A percentile compares a stretch with the other conserved stretches of the same genome.
Evolutionary conservation across 2,797 vertebrate genomes (phyloP).

Genomic region (Hemitrygon akajei): DNA sequence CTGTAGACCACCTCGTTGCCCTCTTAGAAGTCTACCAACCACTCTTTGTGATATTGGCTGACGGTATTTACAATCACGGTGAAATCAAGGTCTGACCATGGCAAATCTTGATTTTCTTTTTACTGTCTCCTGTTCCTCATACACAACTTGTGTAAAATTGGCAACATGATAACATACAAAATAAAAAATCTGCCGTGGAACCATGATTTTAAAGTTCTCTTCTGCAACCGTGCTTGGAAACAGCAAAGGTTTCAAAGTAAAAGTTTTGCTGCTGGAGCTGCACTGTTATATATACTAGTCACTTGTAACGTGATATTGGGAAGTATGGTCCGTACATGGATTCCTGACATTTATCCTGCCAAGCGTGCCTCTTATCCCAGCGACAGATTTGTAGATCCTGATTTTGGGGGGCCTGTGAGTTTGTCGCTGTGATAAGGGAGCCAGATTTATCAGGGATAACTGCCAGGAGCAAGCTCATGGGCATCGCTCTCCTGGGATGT

Average conservation of each 20-base stretch:
- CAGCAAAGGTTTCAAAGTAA: too few relatives aligned
- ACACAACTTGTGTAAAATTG: too few relatives aligned
- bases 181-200: too few relatives aligned
- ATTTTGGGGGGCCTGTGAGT: neutral
- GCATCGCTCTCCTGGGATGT: neutral
- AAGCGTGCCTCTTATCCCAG: neutral
- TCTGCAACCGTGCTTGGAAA: neutral
- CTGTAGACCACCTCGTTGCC: too few relatives aligned
- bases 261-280: neutral
- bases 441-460: conserved; percentile 19
- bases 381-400: neutral
- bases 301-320: neutral
- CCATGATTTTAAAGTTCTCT: neutral
- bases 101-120: too few relatives aligned
- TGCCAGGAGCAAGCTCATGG: conserved; percentile 1
- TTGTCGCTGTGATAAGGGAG: neutral
- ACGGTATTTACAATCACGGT: neutral
- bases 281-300: neutral
- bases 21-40: neutral
- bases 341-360: neutral
- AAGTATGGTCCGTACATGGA: neutral
- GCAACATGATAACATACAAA: too few relatives aligned
- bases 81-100: neutral
- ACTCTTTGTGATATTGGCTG: neutral
- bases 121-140: too few relatives aligned